Percentiles rank a stretch among this genome's conserved stretches.
Evolutionary conservation across 2,113 vertebrate genomes (phyloP).

Genomic region (Pedetes capensis): DNA sequence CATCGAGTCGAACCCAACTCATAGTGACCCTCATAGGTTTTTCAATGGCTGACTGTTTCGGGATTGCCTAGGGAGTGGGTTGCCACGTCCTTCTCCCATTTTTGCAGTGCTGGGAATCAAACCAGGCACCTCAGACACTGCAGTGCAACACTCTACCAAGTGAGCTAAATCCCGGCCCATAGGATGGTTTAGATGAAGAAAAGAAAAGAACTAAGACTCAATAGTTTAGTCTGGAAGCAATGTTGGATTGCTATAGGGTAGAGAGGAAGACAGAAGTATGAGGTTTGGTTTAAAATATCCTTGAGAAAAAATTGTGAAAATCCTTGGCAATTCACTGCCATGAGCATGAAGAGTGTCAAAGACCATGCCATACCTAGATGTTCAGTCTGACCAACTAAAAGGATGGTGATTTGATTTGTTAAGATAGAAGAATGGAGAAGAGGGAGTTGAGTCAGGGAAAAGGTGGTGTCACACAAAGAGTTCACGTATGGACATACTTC

Average conservation of each 20-base stretch:
- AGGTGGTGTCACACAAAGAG: accelerated
- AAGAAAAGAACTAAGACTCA: neutral
- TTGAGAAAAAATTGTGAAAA: neutral
- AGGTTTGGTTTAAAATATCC: neutral
- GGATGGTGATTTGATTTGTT: neutral
- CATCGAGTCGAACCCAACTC: too few relatives aligned
- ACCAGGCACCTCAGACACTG: too few relatives aligned
- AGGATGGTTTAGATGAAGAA: neutral
- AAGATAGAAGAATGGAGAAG: neutral
- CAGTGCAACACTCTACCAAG: too few relatives aligned
- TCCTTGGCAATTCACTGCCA: neutral
- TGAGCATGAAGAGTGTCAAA: neutral
- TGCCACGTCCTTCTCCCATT: too few relatives aligned
- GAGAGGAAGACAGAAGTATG: neutral
- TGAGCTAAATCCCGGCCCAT: too few relatives aligned
- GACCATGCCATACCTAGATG: neutral
- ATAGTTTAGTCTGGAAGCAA: neutral
- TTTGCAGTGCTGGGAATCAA: too few relatives aligned
- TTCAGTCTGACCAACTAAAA: neutral
- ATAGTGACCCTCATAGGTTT: too few relatives aligned
- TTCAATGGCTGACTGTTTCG: too few relatives aligned
- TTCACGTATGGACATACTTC: neutral
- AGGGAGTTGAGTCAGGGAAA: neutral
- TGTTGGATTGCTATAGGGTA: neutral
- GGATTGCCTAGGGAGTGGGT: too few relatives aligned